Base-by-base conservation (phyloP, 2,888 invertebrate species). In the Oegoconia quadripuncta region DNA sequence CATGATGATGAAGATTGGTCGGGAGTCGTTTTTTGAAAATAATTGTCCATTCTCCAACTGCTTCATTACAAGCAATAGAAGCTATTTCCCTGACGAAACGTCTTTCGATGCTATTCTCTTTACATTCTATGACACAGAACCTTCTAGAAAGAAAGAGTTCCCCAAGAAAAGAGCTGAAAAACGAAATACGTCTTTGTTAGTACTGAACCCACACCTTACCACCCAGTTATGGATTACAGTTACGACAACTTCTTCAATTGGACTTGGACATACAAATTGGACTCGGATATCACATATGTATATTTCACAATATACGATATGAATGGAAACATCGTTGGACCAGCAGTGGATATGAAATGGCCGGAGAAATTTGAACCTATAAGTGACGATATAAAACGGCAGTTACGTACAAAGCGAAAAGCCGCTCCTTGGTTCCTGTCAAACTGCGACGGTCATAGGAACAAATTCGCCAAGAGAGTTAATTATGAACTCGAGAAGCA, bases 71-170 rank as follows among this genome's bases (percentile, higher is more conserved):
- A 44, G 50, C 1, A 48, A 78, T 16, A 61, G 49, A 42, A 20
- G 31, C 3, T 58, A 59, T 6, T 48, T 70, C 0, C 46, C 40
- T 26, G 54, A 67, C 39, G 50, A 62, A 14, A 54, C 52, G 1
- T 50, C 61, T 3, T 81, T 71, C 23, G 76, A 80, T 40, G 71
- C 59, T 0, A 41, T 82, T 3, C 44, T 69, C 1, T 82, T 82
- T 31, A 50, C 13, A 5, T 13, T 12, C 6, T 12, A 6, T 5
- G 13, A 22, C 3, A 1, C 13, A 3, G 13, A 26, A 12, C 13
- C 4, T 7, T 26, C 13, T 5, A 13, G 9, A 26, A 2, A 12
- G 3, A 23, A 8, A 12, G 12, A 26, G 11, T 39, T 74, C 17
- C 76, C 75, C 1, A 28, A 22, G 2, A 42, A 35, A 8, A 59